phyloP scores from a whole-genome alignment of 2,797 vertebrate species.

The Mionectes olivaceus region DNA sequence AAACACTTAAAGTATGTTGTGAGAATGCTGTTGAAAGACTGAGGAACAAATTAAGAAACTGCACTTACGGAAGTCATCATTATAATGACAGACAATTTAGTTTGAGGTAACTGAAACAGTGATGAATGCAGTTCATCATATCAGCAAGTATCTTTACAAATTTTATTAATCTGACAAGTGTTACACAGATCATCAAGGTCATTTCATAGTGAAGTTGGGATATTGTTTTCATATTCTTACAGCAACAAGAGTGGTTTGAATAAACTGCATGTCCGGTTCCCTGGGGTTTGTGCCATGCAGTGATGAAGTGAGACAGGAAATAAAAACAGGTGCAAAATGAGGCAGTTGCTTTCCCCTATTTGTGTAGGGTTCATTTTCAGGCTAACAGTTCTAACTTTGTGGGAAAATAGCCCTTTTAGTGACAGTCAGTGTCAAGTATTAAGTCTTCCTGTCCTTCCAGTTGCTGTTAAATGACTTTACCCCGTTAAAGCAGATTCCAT shows the following conservation, averaged over 20 bases:
- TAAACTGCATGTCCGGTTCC: conserved; percentile 60
- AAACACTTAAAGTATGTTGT: conserved; percentile 76
- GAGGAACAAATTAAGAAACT: conserved; percentile 73
- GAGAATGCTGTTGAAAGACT: conserved; percentile 64
- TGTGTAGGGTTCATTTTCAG: conserved; percentile 19
- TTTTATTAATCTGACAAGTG: conserved; percentile 79
- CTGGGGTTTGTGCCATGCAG: conserved; percentile 48
- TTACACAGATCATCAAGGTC: conserved; percentile 76
- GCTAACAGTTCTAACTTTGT: neutral
- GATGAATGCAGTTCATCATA: conserved; percentile 82
- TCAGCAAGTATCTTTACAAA: conserved; percentile 81
- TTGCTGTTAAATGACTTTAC: neutral
- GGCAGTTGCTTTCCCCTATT: neutral
- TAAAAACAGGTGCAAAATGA: conserved; percentile 28
- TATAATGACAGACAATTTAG: conserved; percentile 88
- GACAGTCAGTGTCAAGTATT: neutral
- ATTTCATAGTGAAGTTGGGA: conserved; percentile 72
- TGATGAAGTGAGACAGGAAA: conserved; percentile 6
- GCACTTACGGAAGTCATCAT: conserved; percentile 76
- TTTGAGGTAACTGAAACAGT: conserved; percentile 73
- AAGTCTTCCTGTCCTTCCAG: neutral
- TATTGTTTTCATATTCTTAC: conserved; percentile 67
- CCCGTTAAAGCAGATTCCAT: neutral
- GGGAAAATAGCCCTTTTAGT: neutral
- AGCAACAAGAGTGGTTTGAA: conserved; percentile 39